Evolutionary conservation across 2,797 vertebrate species (phyloP).

Genomic region (Acanthurus tractus): DNA sequence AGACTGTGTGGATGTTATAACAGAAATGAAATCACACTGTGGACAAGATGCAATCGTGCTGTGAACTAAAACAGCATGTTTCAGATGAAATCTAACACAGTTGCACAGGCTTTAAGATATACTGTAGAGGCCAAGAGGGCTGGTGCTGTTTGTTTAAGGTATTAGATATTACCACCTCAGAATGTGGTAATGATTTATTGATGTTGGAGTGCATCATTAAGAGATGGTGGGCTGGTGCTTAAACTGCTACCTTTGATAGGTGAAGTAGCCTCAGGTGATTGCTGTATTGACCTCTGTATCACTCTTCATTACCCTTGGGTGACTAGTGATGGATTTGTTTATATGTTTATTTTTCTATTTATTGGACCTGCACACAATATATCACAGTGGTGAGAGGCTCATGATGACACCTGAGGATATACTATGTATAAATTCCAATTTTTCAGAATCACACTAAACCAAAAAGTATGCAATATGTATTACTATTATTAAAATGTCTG

Average conservation of each 20-base stretch:
- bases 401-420: constrained; percentile 1
- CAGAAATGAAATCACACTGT: constrained; percentile 3
- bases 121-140: constrained; percentile 16
- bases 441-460: background rate
- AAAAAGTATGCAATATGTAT: background rate
- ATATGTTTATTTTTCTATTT: constrained; percentile 3
- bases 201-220: constrained; percentile 34
- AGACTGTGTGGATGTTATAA: constrained; percentile 8
- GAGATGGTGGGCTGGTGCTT: constrained; percentile 19
- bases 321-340: constrained; percentile 28
- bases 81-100: constrained; percentile 13
- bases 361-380: constrained; percentile 16
- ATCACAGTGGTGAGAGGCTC: background rate
- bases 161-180: constrained; percentile 28
- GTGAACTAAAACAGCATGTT: constrained; percentile 30
- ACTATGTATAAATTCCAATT: background rate
- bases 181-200: constrained; percentile 36
- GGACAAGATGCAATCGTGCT: constrained; percentile 34
- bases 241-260: constrained; percentile 27
- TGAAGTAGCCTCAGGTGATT: constrained; percentile 29
- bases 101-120: too few relatives aligned
- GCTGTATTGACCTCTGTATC: constrained; percentile 24
- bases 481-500: background rate
- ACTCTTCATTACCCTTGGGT: background rate
- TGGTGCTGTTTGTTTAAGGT: constrained; percentile 28